Evolutionary conservation across 1,140 invertebrate species (phyloP).

Genomic region (Pseudomyrmex pallidus): DNA sequence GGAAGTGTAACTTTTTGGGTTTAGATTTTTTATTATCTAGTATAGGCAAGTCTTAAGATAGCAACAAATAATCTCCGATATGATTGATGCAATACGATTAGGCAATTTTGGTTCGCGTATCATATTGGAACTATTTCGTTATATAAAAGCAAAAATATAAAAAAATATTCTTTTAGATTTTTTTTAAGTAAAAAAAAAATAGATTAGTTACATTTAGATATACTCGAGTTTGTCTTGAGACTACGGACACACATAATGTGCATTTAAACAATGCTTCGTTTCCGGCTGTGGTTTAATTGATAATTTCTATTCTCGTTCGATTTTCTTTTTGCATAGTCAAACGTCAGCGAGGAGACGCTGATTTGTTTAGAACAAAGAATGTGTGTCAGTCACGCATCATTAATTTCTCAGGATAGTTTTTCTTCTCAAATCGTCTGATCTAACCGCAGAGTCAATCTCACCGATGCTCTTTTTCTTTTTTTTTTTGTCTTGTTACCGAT

Average conservation of each 20-base stretch:
- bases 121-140: slow-evolving; percentile 3
- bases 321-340: neutral
- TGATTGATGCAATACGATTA: neutral
- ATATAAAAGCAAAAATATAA: neutral
- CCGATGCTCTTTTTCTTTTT: neutral
- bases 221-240: neutral
- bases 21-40: no score
- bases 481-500: slow-evolving; percentile 1
- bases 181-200: neutral
- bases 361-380: neutral
- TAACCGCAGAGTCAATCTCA: neutral
- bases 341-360: neutral
- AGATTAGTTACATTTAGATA: slow-evolving; percentile 24
- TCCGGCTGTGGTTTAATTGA: slow-evolving; percentile 32
- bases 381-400: neutral
- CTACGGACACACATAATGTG: slow-evolving; percentile 4
- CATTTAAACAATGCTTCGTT: slow-evolving; percentile 62
- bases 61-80: neutral
- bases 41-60: neutral
- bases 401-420: neutral
- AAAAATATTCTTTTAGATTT: slow-evolving; percentile 1
- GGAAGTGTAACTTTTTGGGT: no score
- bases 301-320: slow-evolving; percentile 8
- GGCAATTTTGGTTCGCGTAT: neutral
- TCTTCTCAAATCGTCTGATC: neutral